These are phyloP conservation scores for Esperia sulphurella DNA, from an alignment of 2,888 invertebrate species.

Conservation along the genomic window DNA sequence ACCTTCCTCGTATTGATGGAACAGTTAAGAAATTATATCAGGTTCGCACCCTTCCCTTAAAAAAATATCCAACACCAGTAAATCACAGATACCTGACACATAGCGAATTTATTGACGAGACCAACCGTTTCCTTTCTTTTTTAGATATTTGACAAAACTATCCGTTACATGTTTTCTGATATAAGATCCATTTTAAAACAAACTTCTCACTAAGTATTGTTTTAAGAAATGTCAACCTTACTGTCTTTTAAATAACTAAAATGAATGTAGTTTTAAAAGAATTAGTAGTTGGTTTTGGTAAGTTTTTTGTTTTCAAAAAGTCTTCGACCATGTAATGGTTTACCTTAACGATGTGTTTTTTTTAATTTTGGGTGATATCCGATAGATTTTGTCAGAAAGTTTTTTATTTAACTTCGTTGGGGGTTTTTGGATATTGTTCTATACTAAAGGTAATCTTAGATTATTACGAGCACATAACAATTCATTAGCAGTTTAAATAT, in stretches of 20 bases:
- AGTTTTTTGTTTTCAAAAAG: slow-evolving; percentile 15
- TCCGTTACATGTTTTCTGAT: slow-evolving; percentile 6
- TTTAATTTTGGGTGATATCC: slow-evolving; percentile 13
- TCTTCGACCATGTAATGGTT: slow-evolving; percentile 26
- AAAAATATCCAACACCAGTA: not conserved
- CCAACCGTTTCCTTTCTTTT: not conserved
- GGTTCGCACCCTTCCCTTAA: no score
- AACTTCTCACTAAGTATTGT: not conserved
- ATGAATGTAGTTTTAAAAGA: not conserved
- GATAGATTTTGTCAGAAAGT: slow-evolving; percentile 8
- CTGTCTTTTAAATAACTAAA: not conserved
- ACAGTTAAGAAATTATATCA: no score
- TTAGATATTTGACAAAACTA: slow-evolving; percentile 15
- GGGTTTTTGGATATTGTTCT: not conserved
- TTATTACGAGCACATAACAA: no score
- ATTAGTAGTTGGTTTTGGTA: not conserved
- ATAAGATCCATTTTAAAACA: slow-evolving; percentile 1
- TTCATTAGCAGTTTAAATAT: no score
- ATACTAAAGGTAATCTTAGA: no score
- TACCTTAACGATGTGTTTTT: slow-evolving; percentile 23
- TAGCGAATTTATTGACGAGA: slow-evolving; percentile 5
- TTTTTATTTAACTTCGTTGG: slow-evolving; percentile 9
- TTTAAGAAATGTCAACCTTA: not conserved
- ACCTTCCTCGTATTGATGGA: no score
- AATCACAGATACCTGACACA: not conserved